A percentile compares a stretch with the other conserved stretches of the same genome.
Conservation (phyloP, 2,113 vertebrate species). For the Prochilodus magdalenae region DNA sequence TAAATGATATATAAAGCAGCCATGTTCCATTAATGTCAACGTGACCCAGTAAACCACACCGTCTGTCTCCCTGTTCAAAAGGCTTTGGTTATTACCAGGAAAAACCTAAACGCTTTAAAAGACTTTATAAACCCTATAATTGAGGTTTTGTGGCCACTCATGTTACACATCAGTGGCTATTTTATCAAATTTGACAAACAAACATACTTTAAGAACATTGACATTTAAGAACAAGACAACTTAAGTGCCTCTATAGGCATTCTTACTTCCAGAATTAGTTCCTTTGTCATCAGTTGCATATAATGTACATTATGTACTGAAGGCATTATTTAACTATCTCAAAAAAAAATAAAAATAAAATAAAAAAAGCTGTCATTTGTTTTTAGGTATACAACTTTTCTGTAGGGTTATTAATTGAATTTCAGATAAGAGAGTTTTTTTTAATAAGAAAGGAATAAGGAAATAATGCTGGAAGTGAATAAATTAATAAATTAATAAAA, state of each 20-base stretch:
- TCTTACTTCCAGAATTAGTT: too few relatives aligned
- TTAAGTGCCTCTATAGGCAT: not conserved
- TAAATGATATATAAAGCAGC: slow-evolving; percentile 10
- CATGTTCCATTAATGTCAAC: not conserved
- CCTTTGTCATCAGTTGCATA: too few relatives aligned
- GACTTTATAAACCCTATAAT: not conserved
- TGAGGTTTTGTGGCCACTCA: not conserved
- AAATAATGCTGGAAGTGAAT: too few relatives aligned
- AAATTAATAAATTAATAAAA: too few relatives aligned
- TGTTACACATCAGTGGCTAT: too few relatives aligned
- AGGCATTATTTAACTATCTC: too few relatives aligned
- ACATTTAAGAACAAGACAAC: not conserved
- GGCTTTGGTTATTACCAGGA: not conserved
- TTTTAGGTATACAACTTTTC: too few relatives aligned
- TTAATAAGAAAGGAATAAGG: not conserved
- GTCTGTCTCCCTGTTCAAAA: not conserved
- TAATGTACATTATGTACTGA: too few relatives aligned
- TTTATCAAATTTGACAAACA: not conserved
- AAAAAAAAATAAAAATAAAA: too few relatives aligned
- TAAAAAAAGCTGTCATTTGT: too few relatives aligned
- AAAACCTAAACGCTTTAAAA: not conserved
- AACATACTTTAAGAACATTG: not conserved
- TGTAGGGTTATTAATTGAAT: not conserved
- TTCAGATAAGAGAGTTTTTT: not conserved
- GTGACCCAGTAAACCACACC: not conserved